Evolutionary conservation across 2,888 invertebrate species (phyloP).

Genomic region (Drosophila yooni): DNA sequence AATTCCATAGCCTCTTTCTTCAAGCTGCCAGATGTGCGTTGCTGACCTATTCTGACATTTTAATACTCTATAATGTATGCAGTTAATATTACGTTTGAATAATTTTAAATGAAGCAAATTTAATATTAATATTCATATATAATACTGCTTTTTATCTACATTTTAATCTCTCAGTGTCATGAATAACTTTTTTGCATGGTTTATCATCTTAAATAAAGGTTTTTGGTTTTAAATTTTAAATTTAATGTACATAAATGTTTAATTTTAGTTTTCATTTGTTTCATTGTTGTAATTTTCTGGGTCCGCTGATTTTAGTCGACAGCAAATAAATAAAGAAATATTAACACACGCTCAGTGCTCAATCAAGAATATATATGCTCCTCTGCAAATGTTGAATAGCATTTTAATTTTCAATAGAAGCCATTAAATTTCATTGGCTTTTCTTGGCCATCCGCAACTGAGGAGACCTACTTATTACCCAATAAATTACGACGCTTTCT

Average conservation of each 20-base stretch:
- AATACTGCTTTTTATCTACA: neutral
- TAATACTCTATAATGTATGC: neutral
- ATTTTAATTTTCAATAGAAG: slow-evolving; percentile 60
- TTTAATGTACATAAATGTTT: neutral
- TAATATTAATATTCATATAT: neutral
- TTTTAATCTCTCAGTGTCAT: accelerated
- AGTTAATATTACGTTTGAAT: neutral
- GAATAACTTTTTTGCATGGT: too few relatives aligned
- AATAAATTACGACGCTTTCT: slow-evolving; percentile 21
- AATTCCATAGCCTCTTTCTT: neutral
- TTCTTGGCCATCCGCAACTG: neutral
- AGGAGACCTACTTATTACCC: slow-evolving; percentile 17
- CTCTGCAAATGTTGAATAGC: slow-evolving; percentile 38
- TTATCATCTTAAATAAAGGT: neutral
- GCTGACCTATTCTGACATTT: slow-evolving; percentile 9
- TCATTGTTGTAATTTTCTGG: neutral
- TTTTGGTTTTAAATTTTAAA: neutral
- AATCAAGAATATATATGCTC: neutral
- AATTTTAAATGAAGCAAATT: neutral
- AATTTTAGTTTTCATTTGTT: neutral
- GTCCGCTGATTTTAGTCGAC: neutral
- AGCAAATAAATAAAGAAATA: neutral
- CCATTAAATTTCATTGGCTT: slow-evolving; percentile 40
- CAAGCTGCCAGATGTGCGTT: neutral
- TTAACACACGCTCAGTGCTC: neutral